Evolutionary conservation across 2,888 invertebrate species (phyloP).

Genomic region (Elaeidobius kamerunicus): DNA sequence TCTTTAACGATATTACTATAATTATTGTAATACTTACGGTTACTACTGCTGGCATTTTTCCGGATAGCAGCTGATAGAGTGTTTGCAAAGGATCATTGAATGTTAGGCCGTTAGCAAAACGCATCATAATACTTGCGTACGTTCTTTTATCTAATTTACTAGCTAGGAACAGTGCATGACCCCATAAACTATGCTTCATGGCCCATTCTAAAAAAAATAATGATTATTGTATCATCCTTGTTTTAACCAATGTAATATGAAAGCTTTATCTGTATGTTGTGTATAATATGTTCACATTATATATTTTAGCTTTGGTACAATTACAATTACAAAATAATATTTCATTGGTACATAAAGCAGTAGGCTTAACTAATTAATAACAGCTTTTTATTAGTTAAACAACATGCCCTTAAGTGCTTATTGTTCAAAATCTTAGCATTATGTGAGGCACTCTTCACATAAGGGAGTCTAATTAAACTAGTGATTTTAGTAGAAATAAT

Average conservation of each 20-base stretch:
- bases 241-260: too few relatives aligned
- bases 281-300: too few relatives aligned
- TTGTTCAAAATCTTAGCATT: too few relatives aligned
- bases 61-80: conserved; percentile 87
- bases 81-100: conserved; percentile 89
- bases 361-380: too few relatives aligned
- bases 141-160: conserved; percentile 82
- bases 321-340: too few relatives aligned
- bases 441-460: too few relatives aligned
- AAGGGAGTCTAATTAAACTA: too few relatives aligned
- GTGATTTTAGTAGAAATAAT: too few relatives aligned
- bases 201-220: conserved; percentile 71
- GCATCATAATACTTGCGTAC: conserved; percentile 81
- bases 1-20: neutral
- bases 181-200: conserved; percentile 86
- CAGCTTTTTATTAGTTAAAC: neutral
- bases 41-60: conserved; percentile 73
- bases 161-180: conserved; percentile 89
- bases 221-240: too few relatives aligned
- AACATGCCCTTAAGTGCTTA: conserved; percentile 8
- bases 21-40: conserved; percentile 53
- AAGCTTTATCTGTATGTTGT: too few relatives aligned
- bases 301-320: too few relatives aligned
- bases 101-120: conserved; percentile 82
- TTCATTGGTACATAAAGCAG: too few relatives aligned